Base-by-base conservation (phyloP, 2,888 invertebrate genomes). In the Cosmia pyralina region DNA sequence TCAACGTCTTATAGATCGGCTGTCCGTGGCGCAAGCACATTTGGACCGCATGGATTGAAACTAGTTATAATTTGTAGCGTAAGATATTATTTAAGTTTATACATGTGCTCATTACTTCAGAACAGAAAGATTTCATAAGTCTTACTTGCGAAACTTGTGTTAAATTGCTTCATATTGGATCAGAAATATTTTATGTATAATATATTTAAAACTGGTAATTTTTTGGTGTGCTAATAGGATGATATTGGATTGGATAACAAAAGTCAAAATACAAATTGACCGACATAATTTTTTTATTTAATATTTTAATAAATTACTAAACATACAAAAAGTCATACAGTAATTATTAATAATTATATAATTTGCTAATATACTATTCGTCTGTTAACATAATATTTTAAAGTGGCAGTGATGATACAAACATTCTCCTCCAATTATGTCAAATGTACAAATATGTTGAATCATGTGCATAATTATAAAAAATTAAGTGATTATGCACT, bases 1-100 rank as follows among this genome's bases (percentile, higher is more conserved):
- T 6, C 95, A 95, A 78, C 91, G 90, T 5, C 92, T 96, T 60
- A 95, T 96, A 77, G 95, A 96, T 67, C 92, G 93, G 77, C 89
- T 96, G 46, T 92, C 95, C n/a, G 93, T 94, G 74, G 96, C 94
- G 88, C 95, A 96, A 87, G 93, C 94, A 88, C 94, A 95, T 80
- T 87, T 96, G 75, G 96, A 96, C 84, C 94, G 96, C 79, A 92
- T 96, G 94, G 96, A 96, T 89, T 96, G 88, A 93, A 73, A 74
- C 75, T 77, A 77, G 79, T 72, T 69, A n/a, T 75, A 79, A 65
- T 41, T 74, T 70, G 8, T 84, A 84, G 57, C 53, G 22, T 83
- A 79, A 76, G 66, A 28, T 75, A 69, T 70, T 73, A 65, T 63
- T 70, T 82, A 82, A 67, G 68, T 79, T 71, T 75, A 75, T 77